Percentiles rank a stretch among this genome's conserved stretches.
Evolutionary conservation across 2,113 vertebrate genomes (phyloP).

Genomic region (Lagenorhynchus albirostris): DNA sequence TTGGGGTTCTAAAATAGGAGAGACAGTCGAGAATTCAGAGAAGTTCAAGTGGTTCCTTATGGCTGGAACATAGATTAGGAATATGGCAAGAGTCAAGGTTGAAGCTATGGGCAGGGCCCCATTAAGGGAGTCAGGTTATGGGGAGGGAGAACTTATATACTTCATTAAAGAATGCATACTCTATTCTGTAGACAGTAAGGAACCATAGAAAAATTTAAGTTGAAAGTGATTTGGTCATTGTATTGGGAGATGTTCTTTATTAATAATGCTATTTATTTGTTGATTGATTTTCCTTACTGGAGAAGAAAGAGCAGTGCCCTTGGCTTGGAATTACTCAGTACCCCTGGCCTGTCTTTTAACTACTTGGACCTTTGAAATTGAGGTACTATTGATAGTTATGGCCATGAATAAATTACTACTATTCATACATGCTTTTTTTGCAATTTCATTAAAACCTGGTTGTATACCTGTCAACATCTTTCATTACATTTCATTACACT

Average conservation of each 20-base stretch:
- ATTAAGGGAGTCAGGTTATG: neutral
- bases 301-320: neutral
- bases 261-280: neutral
- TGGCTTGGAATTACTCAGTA: neutral
- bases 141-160: neutral
- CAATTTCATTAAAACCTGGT: neutral
- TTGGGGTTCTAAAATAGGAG: neutral
- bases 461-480: neutral
- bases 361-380: neutral
- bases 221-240: neutral
- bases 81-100: neutral
- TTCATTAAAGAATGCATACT: neutral
- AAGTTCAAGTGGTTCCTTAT: neutral
- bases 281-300: neutral
- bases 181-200: neutral
- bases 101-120: neutral
- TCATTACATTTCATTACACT: neutral
- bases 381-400: neutral
- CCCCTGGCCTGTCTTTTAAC: neutral
- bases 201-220: neutral
- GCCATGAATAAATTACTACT: neutral
- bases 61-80: neutral
- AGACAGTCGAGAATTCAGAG: neutral
- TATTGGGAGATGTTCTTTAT: neutral
- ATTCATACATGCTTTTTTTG: neutral